phyloP scores from a whole-genome alignment of 2,888 invertebrate genomes.

The Platypus cylindrus region DNA sequence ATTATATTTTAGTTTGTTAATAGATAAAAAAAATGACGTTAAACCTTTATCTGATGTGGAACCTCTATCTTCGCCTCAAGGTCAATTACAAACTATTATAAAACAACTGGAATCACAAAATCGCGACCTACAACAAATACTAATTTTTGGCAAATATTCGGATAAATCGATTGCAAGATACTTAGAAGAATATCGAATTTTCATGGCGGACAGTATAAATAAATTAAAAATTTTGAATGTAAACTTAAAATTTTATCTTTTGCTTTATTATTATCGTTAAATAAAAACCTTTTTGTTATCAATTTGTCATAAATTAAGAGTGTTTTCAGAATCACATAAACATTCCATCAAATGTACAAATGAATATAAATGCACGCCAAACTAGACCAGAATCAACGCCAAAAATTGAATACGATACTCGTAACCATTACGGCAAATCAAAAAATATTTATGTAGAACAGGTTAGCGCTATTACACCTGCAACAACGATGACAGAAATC shows the following conservation, averaged over 20 bases:
- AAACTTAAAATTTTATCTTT: conserved; percentile 14
- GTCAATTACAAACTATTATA: conserved; percentile 57
- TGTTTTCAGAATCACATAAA: conserved; percentile 23
- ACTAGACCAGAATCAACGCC: too few species aligned
- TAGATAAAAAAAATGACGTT: too few species aligned
- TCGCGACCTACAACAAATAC: conserved; percentile 41
- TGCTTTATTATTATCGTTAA: conserved; percentile 1
- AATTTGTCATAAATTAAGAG: background rate
- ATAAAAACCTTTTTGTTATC: too few species aligned
- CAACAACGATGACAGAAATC: conserved; percentile 34
- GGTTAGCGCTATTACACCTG: conserved; percentile 42
- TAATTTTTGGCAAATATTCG: conserved; percentile 23
- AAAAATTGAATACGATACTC: conserved; percentile 23
- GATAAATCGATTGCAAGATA: conserved; percentile 40
- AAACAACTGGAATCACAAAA: conserved; percentile 57
- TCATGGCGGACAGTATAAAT: conserved; percentile 51
- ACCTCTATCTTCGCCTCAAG: conserved; percentile 40
- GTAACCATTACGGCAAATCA: conserved; percentile 13
- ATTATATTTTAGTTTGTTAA: background rate
- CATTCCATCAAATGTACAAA: too few species aligned
- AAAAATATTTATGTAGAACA: conserved; percentile 38
- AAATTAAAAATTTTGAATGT: conserved; percentile 55
- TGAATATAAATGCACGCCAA: too few species aligned
- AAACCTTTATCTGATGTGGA: conserved; percentile 22
- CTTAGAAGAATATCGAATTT: conserved; percentile 48